Base-by-base conservation (phyloP, 2,797 vertebrate genomes). In the Myotis vivesi region DNA sequence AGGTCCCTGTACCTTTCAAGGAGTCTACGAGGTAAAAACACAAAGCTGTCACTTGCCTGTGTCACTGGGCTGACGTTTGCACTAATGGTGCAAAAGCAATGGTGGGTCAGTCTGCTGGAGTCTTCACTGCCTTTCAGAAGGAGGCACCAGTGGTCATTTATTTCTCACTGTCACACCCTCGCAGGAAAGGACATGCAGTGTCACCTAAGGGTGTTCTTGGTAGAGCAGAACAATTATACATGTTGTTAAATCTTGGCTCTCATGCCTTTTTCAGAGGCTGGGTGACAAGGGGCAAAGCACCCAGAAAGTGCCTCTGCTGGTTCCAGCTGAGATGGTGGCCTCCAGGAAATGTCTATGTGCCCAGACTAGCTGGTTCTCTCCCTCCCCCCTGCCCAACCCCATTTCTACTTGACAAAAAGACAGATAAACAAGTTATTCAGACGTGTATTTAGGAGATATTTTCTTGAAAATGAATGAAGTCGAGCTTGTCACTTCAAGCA, bases 401-500 rank as follows among this genome's bases (percentile, higher is more conserved):
- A 64, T 44, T 92, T 59, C 75, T 38, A 36, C 23, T 80, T 10
- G 49, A 1, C 20, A 72, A 75, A 28, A 82, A 68, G 88, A 23
- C 72, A 84, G 91, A 87, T 57, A 68, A 73, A 72, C 33, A 20
- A 62, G 8, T 71, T 75, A 62, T 66, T 76, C n/a, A 77, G 46
- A 77, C 2, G 46, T 33, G 41, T 17, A 81, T 13, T 69, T 76
- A 68, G 77, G 55, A 92, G 36, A 77, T 62, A 73, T 64, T 94
- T 95, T 94, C 92, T 87, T 69, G 5, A 91, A 91, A 92, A 51
- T 62, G 71, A 93, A n/a, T 80, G 81, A 91, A 92, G 55, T 77
- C 49, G 49, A 87, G 73, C 22, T n/a, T 89, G 76, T 30, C 64
- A 68, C 28, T 80, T 91, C 51, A 64, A 95, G 77, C 90, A 92